phyloP scores from a whole-genome alignment of 1,140 invertebrate genomes.

The Nasonia vitripennis region DNA sequence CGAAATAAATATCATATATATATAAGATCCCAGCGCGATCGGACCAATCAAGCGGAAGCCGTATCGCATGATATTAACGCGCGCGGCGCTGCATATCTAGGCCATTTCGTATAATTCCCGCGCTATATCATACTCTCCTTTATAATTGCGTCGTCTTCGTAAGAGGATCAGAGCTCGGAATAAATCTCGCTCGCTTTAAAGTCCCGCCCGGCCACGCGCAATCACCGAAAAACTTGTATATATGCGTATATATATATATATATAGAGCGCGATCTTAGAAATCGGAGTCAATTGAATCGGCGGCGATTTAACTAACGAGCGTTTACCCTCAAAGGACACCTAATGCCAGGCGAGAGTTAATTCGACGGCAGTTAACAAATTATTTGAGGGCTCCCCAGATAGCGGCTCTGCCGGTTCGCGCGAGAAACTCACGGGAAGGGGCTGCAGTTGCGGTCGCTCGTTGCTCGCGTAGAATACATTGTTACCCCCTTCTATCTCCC shows the following conservation, averaged over 20 bases:
- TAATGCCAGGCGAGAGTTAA: slow-evolving; percentile 62
- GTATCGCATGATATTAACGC: neutral
- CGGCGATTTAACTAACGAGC: slow-evolving; percentile 56
- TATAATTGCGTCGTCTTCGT: too few relatives aligned
- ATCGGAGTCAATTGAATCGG: slow-evolving; percentile 44
- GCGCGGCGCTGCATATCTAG: neutral
- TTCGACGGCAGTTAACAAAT: slow-evolving; percentile 72
- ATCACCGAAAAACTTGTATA: too few relatives aligned
- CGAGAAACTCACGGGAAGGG: slow-evolving; percentile 62
- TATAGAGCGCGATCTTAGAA: neutral
- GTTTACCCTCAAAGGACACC: slow-evolving; percentile 59
- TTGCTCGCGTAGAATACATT: slow-evolving; percentile 68
- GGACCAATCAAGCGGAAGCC: slow-evolving; percentile 43
- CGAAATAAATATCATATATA: slow-evolving; percentile 37
- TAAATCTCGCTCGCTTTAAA: too few relatives aligned
- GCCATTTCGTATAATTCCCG: neutral
- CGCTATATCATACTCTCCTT: too few relatives aligned
- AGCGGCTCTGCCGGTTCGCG: slow-evolving; percentile 65
- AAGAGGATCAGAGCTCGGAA: too few relatives aligned
- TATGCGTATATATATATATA: neutral
- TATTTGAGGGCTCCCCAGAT: slow-evolving; percentile 58
- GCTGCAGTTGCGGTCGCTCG: slow-evolving; percentile 63
- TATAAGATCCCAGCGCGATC: neutral
- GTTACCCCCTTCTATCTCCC: slow-evolving; percentile 65
- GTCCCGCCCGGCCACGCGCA: too few relatives aligned